Evolutionary conservation across 2,888 invertebrate species (phyloP).

Genomic region (Keiferia lycopersicella): DNA sequence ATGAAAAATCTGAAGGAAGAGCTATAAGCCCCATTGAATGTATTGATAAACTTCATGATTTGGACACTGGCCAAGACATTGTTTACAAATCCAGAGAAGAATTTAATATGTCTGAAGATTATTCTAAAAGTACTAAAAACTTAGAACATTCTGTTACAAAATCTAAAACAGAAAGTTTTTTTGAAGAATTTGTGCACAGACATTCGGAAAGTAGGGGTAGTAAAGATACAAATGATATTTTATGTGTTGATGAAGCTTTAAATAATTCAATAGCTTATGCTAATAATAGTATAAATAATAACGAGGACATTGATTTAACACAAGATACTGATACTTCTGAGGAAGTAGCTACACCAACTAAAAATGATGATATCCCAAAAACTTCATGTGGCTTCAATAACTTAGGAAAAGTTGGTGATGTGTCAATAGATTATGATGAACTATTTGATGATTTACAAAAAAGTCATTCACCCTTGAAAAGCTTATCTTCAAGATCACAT

Average conservation of each 20-base stretch:
- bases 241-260: constrained; percentile 4
- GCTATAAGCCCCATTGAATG: constrained; percentile 13
- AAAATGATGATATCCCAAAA: not conserved
- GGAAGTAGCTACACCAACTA: constrained; percentile 4
- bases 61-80: not conserved
- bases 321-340: constrained; percentile 37
- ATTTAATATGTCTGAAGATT: constrained; percentile 31
- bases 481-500: not conserved
- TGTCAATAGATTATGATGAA: constrained; percentile 71
- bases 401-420: constrained; percentile 53
- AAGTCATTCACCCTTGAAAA: constrained; percentile 14
- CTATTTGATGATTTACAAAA: constrained; percentile 39
- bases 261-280: not conserved
- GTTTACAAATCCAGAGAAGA: constrained; percentile 7
- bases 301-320: constrained; percentile 40
- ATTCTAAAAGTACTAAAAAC: constrained; percentile 15
- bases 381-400: constrained; percentile 33
- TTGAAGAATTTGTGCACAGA: constrained; percentile 51
- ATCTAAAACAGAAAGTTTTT: constrained; percentile 41
- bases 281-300: constrained; percentile 14
- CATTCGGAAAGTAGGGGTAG: constrained; percentile 46
- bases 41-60: not conserved
- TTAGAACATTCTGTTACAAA: constrained; percentile 23
- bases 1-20: not conserved
- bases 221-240: constrained; percentile 18